Conservation (phyloP, 2,797 vertebrate genomes). For the Halcyon leucocephala region DNA sequence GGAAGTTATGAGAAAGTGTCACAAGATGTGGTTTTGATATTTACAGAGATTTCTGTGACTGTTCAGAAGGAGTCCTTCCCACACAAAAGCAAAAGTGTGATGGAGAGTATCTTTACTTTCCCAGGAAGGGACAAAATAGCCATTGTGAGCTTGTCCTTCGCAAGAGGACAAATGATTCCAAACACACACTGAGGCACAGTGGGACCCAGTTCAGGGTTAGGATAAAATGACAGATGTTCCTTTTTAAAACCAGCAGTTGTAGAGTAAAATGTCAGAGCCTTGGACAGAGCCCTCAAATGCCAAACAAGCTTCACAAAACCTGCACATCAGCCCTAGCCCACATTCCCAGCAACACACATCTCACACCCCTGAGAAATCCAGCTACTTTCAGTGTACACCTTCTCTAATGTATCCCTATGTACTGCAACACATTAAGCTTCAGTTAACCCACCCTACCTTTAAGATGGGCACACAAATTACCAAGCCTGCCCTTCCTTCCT, state of each 20-base stretch:
- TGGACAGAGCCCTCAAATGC: neutral
- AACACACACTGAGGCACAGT: neutral
- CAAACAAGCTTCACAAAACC: neutral
- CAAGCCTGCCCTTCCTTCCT: neutral
- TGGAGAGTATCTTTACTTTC: neutral
- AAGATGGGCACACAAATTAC: neutral
- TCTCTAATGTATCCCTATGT: neutral
- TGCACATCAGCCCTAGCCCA: neutral
- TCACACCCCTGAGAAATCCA: neutral
- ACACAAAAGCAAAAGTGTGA: neutral
- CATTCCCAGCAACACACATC: accelerated
- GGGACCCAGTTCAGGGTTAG: neutral
- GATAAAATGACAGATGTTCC: neutral
- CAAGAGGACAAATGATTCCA: neutral
- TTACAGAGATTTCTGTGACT: neutral
- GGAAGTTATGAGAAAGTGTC: neutral
- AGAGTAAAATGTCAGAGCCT: neutral
- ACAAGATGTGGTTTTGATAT: neutral
- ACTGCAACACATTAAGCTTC: neutral
- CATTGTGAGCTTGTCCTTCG: neutral
- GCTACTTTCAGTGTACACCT: neutral
- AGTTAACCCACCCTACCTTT: neutral
- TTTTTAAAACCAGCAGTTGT: neutral
- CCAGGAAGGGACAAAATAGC: neutral
- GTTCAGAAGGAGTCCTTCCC: neutral